A percentile compares a stretch with the other conserved stretches of the same genome.
These are phyloP conservation scores for Xiphorhynchus elegans DNA, from an alignment of 2,113 vertebrate genomes.

Conservation along the genomic window DNA sequence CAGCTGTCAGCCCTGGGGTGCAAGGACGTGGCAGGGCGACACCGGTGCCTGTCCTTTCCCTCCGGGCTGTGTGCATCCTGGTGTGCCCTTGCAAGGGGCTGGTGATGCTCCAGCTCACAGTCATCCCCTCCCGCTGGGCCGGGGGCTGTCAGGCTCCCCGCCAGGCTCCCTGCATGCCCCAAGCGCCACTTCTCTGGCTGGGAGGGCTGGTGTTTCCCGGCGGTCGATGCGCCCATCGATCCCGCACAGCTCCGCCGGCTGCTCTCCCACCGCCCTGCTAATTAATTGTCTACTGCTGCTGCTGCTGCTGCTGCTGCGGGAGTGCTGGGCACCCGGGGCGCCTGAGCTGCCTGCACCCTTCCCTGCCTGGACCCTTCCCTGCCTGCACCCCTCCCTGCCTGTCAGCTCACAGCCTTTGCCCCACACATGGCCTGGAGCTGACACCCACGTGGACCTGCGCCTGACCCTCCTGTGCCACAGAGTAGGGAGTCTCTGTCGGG, in stretches of 20 bases:
- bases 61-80: not conserved
- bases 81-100: not conserved
- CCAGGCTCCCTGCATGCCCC: not conserved
- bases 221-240: constrained; percentile 23
- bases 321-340: accelerated
- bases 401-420: not conserved
- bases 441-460: accelerated
- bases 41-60: not conserved
- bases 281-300: constrained; percentile 20
- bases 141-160: not conserved
- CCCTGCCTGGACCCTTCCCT: not conserved
- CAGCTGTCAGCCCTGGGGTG: not conserved
- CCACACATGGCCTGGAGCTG: accelerated
- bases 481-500: not conserved
- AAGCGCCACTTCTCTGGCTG: not conserved
- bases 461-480: too few species aligned
- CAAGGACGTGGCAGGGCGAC: not conserved
- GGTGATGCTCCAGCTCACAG: not conserved
- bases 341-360: not conserved
- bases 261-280: constrained; percentile 31
- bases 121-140: accelerated
- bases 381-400: not conserved
- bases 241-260: not conserved
- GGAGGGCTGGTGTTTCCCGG: not conserved
- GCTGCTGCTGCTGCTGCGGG: not conserved